Conservation (phyloP, 2,113 vertebrate genomes). For the Gymnocephalus cernua region DNA sequence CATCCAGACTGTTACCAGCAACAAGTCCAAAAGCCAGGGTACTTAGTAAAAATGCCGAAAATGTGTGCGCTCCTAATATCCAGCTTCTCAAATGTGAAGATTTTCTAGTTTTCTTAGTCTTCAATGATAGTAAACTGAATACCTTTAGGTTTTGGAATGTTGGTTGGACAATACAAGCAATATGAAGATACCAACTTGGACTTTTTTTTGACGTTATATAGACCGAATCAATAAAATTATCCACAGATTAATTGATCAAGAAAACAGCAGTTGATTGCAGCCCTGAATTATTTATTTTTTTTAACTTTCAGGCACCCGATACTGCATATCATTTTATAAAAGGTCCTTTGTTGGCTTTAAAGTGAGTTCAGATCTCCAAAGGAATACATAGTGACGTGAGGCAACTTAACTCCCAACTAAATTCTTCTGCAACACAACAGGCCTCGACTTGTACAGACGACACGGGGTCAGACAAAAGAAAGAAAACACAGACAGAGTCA, state of each 20-base stretch:
- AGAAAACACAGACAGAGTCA: conserved; percentile 5
- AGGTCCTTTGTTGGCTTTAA: not conserved
- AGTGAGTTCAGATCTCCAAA: not conserved
- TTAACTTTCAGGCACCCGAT: not conserved
- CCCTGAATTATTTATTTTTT: not conserved
- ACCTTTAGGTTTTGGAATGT: too few relatives aligned
- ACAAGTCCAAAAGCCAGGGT: too few relatives aligned
- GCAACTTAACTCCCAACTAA: conserved; percentile 1
- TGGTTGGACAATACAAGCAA: not conserved
- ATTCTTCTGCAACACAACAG: conserved; percentile 26
- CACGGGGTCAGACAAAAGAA: conserved; percentile 23
- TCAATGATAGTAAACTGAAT: not conserved
- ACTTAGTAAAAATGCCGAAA: not conserved
- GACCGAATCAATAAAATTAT: not conserved
- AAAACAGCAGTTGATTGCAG: not conserved
- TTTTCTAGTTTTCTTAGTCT: not conserved
- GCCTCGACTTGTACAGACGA: conserved; percentile 26
- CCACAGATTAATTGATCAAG: not conserved
- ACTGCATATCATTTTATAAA: not conserved
- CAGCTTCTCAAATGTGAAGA: not conserved
- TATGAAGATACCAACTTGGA: too few relatives aligned
- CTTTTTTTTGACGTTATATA: not conserved
- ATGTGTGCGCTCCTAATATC: too few relatives aligned
- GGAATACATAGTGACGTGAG: not conserved
- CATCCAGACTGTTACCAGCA: too few relatives aligned